These are phyloP conservation scores for Sitta carolinensis DNA, from an alignment of 2,797 vertebrate genomes.

Conservation along the genomic window DNA sequence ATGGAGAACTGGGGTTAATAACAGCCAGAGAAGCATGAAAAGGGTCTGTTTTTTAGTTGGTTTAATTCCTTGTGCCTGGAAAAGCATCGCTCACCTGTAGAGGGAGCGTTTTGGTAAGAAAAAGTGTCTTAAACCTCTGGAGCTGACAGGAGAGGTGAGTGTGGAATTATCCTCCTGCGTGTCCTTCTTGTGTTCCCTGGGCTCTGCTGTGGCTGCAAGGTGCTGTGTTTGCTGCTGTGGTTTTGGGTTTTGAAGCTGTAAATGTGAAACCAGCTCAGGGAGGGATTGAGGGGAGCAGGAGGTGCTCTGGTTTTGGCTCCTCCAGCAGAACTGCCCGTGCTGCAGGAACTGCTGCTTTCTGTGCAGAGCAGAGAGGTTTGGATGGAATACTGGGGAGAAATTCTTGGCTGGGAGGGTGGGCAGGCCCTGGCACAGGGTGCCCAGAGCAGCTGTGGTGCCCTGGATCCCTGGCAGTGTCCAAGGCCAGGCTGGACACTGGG, in stretches of 20 bases:
- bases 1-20: not conserved
- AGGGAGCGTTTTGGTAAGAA: not conserved
- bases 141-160: not conserved
- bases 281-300: not conserved
- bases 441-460: not conserved
- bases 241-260: not conserved
- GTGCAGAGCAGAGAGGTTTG: not conserved
- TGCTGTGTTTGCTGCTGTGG: not conserved
- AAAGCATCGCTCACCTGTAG: not conserved
- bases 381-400: not conserved
- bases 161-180: fast-evolving
- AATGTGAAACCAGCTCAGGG: not conserved
- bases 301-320: not conserved
- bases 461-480: not conserved
- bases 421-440: not conserved
- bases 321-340: not conserved
- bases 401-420: not conserved
- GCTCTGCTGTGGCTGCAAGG: not conserved
- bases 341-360: not conserved
- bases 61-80: not conserved
- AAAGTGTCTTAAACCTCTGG: not conserved
- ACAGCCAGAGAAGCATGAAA: not conserved
- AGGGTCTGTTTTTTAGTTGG: fast-evolving
- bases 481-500: fast-evolving
- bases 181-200: not conserved